These are phyloP conservation scores for Tragelaphus buxtoni DNA, from an alignment of 2,113 vertebrate species.

Conservation along the genomic window DNA sequence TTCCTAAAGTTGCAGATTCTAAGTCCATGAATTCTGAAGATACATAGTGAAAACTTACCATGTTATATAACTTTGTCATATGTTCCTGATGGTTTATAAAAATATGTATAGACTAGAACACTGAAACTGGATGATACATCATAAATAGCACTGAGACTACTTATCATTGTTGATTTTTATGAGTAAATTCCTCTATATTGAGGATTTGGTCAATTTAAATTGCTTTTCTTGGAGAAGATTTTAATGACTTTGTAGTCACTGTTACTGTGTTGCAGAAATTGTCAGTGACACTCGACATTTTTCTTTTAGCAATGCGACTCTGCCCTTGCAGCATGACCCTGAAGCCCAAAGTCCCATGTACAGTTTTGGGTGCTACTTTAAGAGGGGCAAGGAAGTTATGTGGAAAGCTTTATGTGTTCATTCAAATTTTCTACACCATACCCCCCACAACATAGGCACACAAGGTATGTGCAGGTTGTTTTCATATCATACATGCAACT, in stretches of 20 bases:
- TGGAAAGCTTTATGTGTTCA: neutral
- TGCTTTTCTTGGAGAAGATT: neutral
- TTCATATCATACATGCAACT: neutral
- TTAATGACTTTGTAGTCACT: slow-evolving; percentile 1
- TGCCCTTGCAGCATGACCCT: neutral
- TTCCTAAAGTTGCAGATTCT: slow-evolving; percentile 39
- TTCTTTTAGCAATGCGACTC: slow-evolving; percentile 2
- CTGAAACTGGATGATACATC: neutral
- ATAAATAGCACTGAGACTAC: slow-evolving; percentile 17
- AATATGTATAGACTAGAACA: neutral
- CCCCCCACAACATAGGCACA: neutral
- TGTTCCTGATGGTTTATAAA: neutral
- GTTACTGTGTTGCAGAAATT: neutral
- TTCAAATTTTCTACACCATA: neutral
- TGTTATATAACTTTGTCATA: neutral
- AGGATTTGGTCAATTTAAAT: slow-evolving; percentile 37
- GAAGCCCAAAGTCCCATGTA: neutral
- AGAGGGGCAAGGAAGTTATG: neutral
- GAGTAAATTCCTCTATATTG: slow-evolving; percentile 24
- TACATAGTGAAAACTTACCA: neutral
- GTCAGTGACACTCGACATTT: slow-evolving; percentile 29
- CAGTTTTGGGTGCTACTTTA: slow-evolving; percentile 14
- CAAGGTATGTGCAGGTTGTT: neutral
- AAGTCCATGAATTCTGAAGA: slow-evolving; percentile 17
- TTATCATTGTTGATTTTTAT: slow-evolving; percentile 6